These are phyloP conservation scores for Eurosta solidaginis DNA, from an alignment of 1,140 invertebrate genomes.

Conservation along the genomic window DNA sequence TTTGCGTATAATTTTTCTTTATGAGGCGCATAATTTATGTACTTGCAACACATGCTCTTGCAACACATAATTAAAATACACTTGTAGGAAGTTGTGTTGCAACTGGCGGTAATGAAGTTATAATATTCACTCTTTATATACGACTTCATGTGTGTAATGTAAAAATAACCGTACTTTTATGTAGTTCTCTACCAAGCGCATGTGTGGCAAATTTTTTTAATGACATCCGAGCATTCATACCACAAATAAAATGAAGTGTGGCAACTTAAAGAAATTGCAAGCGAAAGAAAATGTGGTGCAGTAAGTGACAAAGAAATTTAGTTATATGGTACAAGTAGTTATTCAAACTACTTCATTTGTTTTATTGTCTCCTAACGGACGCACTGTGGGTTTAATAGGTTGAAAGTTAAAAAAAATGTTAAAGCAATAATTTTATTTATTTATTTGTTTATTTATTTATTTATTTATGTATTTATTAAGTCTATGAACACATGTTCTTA, in stretches of 20 bases:
- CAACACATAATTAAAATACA: too few species aligned
- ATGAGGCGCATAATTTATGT: not conserved
- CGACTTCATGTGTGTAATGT: not conserved
- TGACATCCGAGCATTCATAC: not conserved
- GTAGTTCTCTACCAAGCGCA: not conserved
- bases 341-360: too few species aligned
- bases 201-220: not conserved
- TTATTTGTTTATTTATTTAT: too few species aligned
- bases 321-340: too few species aligned
- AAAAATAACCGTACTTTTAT: not conserved
- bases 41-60: not conserved
- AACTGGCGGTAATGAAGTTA: not conserved
- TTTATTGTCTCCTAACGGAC: too few species aligned
- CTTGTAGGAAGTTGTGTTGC: not conserved
- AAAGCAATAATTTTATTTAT: too few species aligned
- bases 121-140: not conserved
- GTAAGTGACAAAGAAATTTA: too few species aligned
- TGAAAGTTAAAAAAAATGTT: too few species aligned
- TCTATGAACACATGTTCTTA: too few species aligned
- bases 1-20: conserved; percentile 13
- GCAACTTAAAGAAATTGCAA: not conserved
- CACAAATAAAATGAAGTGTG: not conserved
- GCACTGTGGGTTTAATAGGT: too few species aligned
- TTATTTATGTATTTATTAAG: too few species aligned
- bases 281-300: too few species aligned